phyloP scores from a whole-genome alignment of 2,797 vertebrate species.

The Streptopelia turtur region DNA sequence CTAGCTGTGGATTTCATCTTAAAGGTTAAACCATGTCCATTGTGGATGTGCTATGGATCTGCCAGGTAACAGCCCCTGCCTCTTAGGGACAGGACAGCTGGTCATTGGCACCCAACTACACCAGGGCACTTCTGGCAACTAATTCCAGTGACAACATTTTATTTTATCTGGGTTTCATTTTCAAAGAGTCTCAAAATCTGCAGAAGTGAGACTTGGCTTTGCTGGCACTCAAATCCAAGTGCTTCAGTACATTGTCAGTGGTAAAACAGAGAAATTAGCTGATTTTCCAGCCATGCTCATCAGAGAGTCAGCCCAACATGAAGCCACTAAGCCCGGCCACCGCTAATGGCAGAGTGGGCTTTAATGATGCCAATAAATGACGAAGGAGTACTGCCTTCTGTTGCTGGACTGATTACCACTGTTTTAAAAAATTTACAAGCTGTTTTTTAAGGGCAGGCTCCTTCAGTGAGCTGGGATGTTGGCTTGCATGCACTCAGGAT shows the following conservation, averaged over 20 bases:
- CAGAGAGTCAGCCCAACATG: background rate
- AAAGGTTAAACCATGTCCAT: background rate
- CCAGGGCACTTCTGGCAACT: background rate
- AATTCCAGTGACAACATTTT: background rate
- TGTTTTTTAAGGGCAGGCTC: background rate
- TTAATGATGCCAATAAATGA: background rate
- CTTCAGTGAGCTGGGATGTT: background rate
- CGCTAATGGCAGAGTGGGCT: fast-evolving
- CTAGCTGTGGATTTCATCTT: background rate
- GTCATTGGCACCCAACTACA: fast-evolving
- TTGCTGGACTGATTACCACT: background rate
- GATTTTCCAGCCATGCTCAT: background rate
- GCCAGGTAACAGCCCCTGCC: fast-evolving
- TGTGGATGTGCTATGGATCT: fast-evolving
- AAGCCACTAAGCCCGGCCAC: background rate
- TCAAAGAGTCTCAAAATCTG: background rate
- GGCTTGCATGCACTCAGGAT: background rate
- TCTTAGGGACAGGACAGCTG: background rate
- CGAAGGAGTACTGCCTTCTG: background rate
- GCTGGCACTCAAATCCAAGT: background rate
- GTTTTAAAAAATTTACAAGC: background rate
- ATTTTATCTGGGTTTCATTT: background rate
- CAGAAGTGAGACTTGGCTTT: background rate
- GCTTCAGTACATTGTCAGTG: background rate
- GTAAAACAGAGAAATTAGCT: background rate